Base-by-base conservation (phyloP, 1,140 invertebrate genomes). In the Colletes gigas region DNA sequence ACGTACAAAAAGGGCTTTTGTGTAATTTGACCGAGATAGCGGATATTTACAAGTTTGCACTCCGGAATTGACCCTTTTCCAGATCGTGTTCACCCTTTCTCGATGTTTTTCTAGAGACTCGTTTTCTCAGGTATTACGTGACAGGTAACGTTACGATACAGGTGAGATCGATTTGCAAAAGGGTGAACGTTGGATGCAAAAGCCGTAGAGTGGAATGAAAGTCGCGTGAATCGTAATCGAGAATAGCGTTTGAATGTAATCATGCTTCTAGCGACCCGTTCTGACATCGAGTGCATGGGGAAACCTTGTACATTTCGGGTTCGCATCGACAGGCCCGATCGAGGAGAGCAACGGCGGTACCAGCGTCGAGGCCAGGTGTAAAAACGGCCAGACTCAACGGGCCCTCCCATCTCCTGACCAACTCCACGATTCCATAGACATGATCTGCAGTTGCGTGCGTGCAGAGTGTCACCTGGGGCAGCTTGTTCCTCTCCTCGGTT, bases 381-480 rank as follows among this genome's bases (percentile, higher is more conserved):
- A 96, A 97, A 3, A 96, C 94, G 12, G 96, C 94, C 2, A 97
- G 92, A 84, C 96, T 97, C 7, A 97, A 93, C 0, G 96, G 96
- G 4, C 96, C 97, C 82, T 97, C 95, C 97, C 96, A 94, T 89
- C 94, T 92, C 85, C 91, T 93, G 3, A 95, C 95, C n/a, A 97
- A 94, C 90, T 96, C 96, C 12, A 95, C 94, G 17, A 97, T 91
- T 81, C 96, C 95, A 81, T 95, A 95, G 57, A 97, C 92, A 92
- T 96, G 96, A 89, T 97, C 96, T 1, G 95, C 95, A 0, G 96
- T 96, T 0, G 96, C 95, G 90, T 97, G 97, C 3, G 96, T 97
- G n/a, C 94, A 96, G 59, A 96, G 95, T 0, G 96, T 97, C 2
- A 93, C 73, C 60, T 88, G 83, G 6, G 92, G 91, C 63, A 88